phyloP scores from a whole-genome alignment of 2,113 vertebrate genomes.

The Sylvietta virens region DNA sequence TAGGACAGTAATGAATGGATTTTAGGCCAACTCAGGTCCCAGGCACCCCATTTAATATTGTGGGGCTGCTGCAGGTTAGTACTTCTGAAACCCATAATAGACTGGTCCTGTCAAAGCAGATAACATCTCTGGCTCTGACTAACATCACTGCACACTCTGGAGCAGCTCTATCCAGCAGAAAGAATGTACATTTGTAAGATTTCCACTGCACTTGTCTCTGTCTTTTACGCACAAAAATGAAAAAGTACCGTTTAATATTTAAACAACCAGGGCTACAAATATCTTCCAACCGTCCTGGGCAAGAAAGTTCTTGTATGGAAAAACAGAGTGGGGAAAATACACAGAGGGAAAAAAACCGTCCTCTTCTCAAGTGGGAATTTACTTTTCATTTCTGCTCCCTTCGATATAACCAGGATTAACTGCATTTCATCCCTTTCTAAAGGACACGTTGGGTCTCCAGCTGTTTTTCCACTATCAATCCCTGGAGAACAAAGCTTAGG shows the following conservation, averaged over 20 bases:
- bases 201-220: background rate
- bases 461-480: background rate
- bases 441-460: background rate
- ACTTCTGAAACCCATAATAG: slow-evolving; percentile 36
- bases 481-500: slow-evolving; percentile 40
- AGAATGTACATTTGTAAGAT: slow-evolving; percentile 20
- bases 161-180: background rate
- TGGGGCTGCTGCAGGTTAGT: slow-evolving; percentile 26
- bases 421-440: slow-evolving; percentile 3
- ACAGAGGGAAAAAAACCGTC: background rate
- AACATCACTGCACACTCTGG: background rate
- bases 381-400: background rate
- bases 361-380: background rate
- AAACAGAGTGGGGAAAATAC: background rate
- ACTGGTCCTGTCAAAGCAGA: slow-evolving; percentile 39
- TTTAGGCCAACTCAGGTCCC: slow-evolving; percentile 25
- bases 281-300: background rate
- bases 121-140: slow-evolving; percentile 13
- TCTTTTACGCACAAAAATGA: background rate
- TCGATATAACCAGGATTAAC: slow-evolving; percentile 40
- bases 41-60: background rate
- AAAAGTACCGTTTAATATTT: slow-evolving; percentile 41
- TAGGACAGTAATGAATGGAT: background rate
- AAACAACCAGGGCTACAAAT: slow-evolving; percentile 14
- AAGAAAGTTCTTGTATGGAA: background rate